Evolutionary conservation across 2,888 invertebrate species (phyloP), one percentile per base, ranked within the genome.

Genomic region (Callosobruchus maculatus): DNA sequence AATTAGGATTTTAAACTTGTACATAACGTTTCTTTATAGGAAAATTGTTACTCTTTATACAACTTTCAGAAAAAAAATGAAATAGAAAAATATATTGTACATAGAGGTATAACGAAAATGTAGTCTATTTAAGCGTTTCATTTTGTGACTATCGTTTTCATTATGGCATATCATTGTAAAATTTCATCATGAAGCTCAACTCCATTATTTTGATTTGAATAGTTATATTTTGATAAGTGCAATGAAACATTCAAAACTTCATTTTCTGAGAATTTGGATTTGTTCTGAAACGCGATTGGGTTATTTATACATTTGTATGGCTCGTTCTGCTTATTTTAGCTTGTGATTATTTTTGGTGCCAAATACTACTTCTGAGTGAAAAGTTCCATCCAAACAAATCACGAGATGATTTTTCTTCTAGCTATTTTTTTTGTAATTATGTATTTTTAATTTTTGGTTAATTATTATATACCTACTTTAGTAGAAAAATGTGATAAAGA

Each of bases 41-140:
- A 75, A 76, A 75, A 77, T 76, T 77, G 77, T 78, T 78, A 78
- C 74, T 77, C 76, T 78, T 78, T 78, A 76, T 77, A 76, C 76
- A 72, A 75, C 74, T 77, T 76, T 76, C 74, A 73, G 71, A 75
- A 73, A 72, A 22, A 74, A 75, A 76, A 77, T 71, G 72, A 74
- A 76, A 72, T 77, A 74, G 26, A 5, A 67, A 68, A 72, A 22
- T 68, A 22, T 67, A 72, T n/a, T 26, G 49, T 49, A 49, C 49
- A 49, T 49, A 49, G 18, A 49, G 13, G 3, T 49, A 49, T 49
- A 3, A 13, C 18, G 4, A 49, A 49, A 49, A 49, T 18, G 13
- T 49, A 49, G 49, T 5, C 13, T 49, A 13, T 49, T 49, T 13
- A 49, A 49, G 4, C 49, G 13, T 49, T 49, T 49, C 49, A 49